phyloP scores from a whole-genome alignment of 2,797 vertebrate species.

The Botia kubotai region DNA sequence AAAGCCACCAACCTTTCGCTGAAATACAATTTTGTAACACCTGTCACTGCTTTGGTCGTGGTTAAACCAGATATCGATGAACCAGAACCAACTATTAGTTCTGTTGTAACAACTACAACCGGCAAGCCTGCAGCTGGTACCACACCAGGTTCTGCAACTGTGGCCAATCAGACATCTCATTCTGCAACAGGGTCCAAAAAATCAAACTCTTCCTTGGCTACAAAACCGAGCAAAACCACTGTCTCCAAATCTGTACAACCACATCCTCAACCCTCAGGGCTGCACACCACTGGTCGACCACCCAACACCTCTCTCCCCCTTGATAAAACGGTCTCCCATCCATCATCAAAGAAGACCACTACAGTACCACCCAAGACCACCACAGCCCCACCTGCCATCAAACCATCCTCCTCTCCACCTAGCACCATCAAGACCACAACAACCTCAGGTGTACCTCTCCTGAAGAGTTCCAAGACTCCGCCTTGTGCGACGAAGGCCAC shows the following conservation, averaged over 20 bases:
- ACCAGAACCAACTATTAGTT: conserved; percentile 51
- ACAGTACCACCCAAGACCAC: conserved; percentile 60
- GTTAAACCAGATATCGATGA: conserved; percentile 81
- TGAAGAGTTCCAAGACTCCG: conserved; percentile 60
- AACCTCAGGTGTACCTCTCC: conserved; percentile 52
- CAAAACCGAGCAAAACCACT: conserved; percentile 60
- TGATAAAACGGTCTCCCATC: conserved; percentile 53
- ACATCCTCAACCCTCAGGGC: conserved; percentile 58
- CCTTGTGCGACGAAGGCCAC: conserved; percentile 52
- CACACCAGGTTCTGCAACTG: conserved; percentile 53
- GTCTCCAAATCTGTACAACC: conserved; percentile 54
- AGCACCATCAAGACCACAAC: conserved; percentile 62
- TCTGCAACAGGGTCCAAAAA: conserved; percentile 65
- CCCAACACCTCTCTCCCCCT: conserved; percentile 45
- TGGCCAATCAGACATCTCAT: conserved; percentile 44
- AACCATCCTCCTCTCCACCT: conserved; percentile 33
- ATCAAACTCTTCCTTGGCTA: conserved; percentile 28
- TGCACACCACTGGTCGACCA: conserved; percentile 58
- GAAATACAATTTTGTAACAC: conserved; percentile 87
- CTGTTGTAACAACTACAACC: conserved; percentile 60
- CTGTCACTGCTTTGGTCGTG: conserved; percentile 85
- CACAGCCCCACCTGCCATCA: conserved; percentile 53
- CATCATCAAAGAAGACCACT: conserved; percentile 55
- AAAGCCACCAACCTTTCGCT: conserved; percentile 86
- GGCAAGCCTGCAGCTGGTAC: conserved; percentile 48